phyloP scores from a whole-genome alignment of 2,113 vertebrate species.

The Actinemys pallida region DNA sequence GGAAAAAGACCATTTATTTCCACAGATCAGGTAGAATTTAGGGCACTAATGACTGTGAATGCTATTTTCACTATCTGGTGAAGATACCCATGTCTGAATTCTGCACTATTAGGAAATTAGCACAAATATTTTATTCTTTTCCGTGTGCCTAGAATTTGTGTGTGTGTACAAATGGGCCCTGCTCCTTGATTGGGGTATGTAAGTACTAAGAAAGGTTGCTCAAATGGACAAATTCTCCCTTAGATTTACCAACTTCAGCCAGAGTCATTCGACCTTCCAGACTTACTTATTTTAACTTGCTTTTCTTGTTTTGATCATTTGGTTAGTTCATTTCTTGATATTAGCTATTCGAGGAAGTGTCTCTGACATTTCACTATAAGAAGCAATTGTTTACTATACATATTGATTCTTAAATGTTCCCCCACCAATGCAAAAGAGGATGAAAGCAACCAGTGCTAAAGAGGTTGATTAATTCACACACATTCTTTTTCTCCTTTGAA shows the following conservation, averaged over 20 bases:
- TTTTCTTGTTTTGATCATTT: conserved; percentile 70
- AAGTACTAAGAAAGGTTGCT: neutral
- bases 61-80: neutral
- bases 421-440: conserved; percentile 69
- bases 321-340: conserved; percentile 61
- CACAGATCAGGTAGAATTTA: neutral
- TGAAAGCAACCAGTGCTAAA: conserved; percentile 51
- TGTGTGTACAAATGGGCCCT: neutral
- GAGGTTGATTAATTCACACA: conserved; percentile 67
- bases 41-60: neutral
- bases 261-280: conserved; percentile 26
- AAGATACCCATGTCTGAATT: neutral
- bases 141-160: too few relatives aligned
- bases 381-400: conserved; percentile 68
- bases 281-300: conserved; percentile 56
- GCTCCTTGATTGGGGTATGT: neutral
- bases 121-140: neutral
- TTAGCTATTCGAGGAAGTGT: conserved; percentile 62
- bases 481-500: conserved; percentile 60
- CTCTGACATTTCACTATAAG: conserved; percentile 71
- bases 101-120: neutral
- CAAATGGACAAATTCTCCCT: neutral
- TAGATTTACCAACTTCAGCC: conserved; percentile 5
- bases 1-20: neutral
- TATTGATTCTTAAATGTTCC: conserved; percentile 73